Conservation (phyloP, 1,140 invertebrate species). For the Drosophila eugracilis region DNA sequence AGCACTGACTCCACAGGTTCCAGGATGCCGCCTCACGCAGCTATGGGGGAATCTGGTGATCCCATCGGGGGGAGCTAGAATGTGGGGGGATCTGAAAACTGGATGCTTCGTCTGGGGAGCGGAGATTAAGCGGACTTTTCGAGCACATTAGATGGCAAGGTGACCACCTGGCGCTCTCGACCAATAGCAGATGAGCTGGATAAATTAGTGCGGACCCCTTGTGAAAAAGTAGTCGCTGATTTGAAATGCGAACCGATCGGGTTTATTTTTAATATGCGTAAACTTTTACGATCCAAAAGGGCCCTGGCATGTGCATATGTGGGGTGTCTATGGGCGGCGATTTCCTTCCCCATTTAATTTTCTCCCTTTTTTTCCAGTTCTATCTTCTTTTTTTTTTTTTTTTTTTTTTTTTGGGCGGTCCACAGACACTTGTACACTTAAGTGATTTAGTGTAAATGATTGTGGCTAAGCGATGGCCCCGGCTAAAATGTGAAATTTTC, state of each 20-base stretch:
- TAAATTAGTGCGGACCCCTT: slow-evolving; percentile 68
- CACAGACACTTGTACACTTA: slow-evolving; percentile 75
- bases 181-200: slow-evolving; percentile 70
- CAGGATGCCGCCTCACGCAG: slow-evolving; percentile 25
- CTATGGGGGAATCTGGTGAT: not conserved
- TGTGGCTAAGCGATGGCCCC: slow-evolving; percentile 57
- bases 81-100: slow-evolving; percentile 11
- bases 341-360: slow-evolving; percentile 34
- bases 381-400: slow-evolving; percentile 9
- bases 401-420: slow-evolving; percentile 44
- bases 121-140: slow-evolving; percentile 65
- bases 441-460: slow-evolving; percentile 82
- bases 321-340: slow-evolving; percentile 50
- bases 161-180: slow-evolving; percentile 72
- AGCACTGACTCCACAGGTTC: slow-evolving; percentile 9
- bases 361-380: slow-evolving; percentile 1
- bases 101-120: slow-evolving; percentile 35
- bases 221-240: slow-evolving; percentile 38
- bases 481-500: slow-evolving; percentile 38
- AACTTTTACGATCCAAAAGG: slow-evolving; percentile 70
- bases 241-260: slow-evolving; percentile 47
- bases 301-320: slow-evolving; percentile 25
- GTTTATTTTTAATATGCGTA: slow-evolving; percentile 81
- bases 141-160: slow-evolving; percentile 52
- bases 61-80: not conserved